A percentile compares a stretch with the other conserved stretches of the same genome.
phyloP scores from a whole-genome alignment of 1,140 invertebrate genomes.

The Caenorhabditis briggsae region DNA sequence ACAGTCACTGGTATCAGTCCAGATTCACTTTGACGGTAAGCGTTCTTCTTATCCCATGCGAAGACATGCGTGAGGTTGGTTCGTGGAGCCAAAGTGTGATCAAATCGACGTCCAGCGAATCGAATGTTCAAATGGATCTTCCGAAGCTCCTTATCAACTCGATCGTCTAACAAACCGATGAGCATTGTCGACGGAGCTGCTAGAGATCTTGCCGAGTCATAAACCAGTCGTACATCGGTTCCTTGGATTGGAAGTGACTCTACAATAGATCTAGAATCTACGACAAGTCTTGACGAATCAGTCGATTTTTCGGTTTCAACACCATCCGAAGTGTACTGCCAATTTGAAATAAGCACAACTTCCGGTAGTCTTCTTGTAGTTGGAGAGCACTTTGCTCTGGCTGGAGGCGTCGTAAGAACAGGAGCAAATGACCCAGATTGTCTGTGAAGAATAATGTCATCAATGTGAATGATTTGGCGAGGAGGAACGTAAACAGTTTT shows the following conservation, averaged over 20 bases:
- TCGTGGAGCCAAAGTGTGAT: slow-evolving; percentile 93
- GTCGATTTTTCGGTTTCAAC: slow-evolving; percentile 5
- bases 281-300: slow-evolving; percentile 44
- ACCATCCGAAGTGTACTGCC: slow-evolving; percentile 35
- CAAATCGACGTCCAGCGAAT: slow-evolving; percentile 90
- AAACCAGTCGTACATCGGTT: slow-evolving; percentile 63
- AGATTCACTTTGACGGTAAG: slow-evolving; percentile 93
- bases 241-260: slow-evolving; percentile 65
- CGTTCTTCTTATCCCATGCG: slow-evolving; percentile 96
- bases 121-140: slow-evolving; percentile 80
- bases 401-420: not conserved
- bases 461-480: slow-evolving; percentile 19
- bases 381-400: slow-evolving; percentile 25
- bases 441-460: slow-evolving; percentile 23
- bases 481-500: slow-evolving; percentile 78
- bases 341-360: slow-evolving; percentile 14
- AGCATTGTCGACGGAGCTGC: slow-evolving; percentile 59
- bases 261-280: slow-evolving; percentile 62
- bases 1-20: slow-evolving; percentile 81
- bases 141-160: slow-evolving; percentile 66
- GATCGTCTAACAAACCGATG: slow-evolving; percentile 59
- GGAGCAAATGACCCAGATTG: not conserved
- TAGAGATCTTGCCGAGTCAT: slow-evolving; percentile 63
- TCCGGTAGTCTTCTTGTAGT: not conserved
- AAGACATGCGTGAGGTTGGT: slow-evolving; percentile 93